Conservation (phyloP, 2,888 invertebrate genomes). For the Standfussiana lucernea region DNA sequence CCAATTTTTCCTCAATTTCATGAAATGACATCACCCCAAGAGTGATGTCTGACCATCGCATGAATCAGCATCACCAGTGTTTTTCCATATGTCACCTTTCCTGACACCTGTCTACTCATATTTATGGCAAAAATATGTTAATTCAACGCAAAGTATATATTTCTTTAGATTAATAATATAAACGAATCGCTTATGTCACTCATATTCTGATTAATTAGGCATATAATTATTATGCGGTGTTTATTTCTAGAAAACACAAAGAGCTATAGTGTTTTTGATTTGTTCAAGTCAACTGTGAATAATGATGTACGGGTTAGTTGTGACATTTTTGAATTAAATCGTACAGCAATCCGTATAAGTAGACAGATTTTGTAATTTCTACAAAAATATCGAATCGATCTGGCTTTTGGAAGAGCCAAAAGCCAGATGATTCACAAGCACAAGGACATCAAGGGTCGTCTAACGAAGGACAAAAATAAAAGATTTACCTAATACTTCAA, state of each 20-base stretch:
- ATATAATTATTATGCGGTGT: slow-evolving; percentile 44
- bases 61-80: slow-evolving; percentile 62
- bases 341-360: neutral
- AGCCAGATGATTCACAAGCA: neutral
- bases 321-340: slow-evolving; percentile 4
- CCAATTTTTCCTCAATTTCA: slow-evolving; percentile 48
- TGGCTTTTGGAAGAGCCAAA: neutral
- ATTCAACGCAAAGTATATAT: slow-evolving; percentile 51
- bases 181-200: slow-evolving; percentile 63
- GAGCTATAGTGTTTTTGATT: slow-evolving; percentile 36
- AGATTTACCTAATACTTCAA: neutral
- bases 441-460: neutral
- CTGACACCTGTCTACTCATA: slow-evolving; percentile 58
- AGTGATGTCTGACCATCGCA: slow-evolving; percentile 37
- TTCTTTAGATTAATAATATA: slow-evolving; percentile 57
- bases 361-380: neutral
- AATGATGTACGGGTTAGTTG: slow-evolving; percentile 29
- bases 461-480: neutral
- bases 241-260: slow-evolving; percentile 46
- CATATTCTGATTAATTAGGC: slow-evolving; percentile 60
- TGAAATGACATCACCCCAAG: slow-evolving; percentile 62
- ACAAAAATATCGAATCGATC: neutral
- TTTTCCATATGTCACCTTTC: slow-evolving; percentile 63
- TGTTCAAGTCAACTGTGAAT: slow-evolving; percentile 34
- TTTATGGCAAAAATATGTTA: slow-evolving; percentile 65